Base-by-base conservation (phyloP, 2,888 invertebrate genomes). In the Priocnemis perturbator region DNA sequence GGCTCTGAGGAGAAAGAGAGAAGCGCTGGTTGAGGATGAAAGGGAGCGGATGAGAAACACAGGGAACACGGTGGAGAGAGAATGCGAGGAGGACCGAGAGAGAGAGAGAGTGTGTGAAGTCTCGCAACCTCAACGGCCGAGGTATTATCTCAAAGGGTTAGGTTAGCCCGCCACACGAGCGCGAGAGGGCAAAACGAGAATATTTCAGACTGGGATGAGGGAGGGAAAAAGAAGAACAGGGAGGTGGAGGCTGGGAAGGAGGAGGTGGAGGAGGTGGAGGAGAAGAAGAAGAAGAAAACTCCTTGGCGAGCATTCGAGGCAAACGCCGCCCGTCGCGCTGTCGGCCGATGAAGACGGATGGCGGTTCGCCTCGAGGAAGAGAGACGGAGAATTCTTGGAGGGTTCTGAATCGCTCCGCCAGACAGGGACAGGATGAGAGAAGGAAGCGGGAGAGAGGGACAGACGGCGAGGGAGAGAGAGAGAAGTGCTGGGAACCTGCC, bases 321-420 rank as follows among this genome's bases (percentile, higher is more conserved):
- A 88, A 89, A 89, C 86, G 88, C 89, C 88, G 89, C 89, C 89
- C 89, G 89, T 89, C 87, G 89, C 81, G 89, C 89, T 89, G 89
- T 89, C 89, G 89, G 83, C 89, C 89, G 89, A 89, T 89, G 89
- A 89, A 89, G 89, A 89, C 87, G 88, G 86, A 89, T 89, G 87
- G 88, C 86, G 88, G 84, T 84, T 83, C 86, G 83, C 83, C 79
- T 76, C 73, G 72, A 75, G 71, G 64, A 71, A 78, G 79, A 77
- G 78, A 81, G 85, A 82, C 67, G 70, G 84, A 83, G 81, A 74
- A 82, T 74, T 79, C 84, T 78, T 77, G 61, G 73, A 77, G 77
- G 82, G 81, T 74, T 82, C 76, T 64, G 78, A 71, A 71, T 68
- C 78, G 69, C 69, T 73, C 76, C 69, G 68, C 53, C 58, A 61